phyloP scores from a whole-genome alignment of 2,888 invertebrate genomes.

The Thysanoteuthis rhombus region DNA sequence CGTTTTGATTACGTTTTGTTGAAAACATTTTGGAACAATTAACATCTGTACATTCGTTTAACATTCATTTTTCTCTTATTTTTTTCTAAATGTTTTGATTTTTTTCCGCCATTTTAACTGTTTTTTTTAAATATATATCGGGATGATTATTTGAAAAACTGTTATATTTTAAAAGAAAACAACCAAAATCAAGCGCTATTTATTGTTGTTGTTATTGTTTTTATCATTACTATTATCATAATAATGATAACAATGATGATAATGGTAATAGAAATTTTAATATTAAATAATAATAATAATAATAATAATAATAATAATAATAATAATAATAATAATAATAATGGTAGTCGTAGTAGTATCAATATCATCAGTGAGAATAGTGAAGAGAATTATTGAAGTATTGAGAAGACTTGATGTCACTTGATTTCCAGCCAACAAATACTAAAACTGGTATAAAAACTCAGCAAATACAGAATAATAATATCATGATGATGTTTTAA shows the following conservation, averaged over 20 bases:
- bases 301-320: not conserved
- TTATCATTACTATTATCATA: too few relatives aligned
- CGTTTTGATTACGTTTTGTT: not conserved
- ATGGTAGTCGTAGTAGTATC: not conserved
- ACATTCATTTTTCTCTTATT: too few relatives aligned
- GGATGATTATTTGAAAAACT: not conserved
- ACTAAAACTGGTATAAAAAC: not conserved
- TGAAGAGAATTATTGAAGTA: not conserved
- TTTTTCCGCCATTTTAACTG: not conserved
- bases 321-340: not conserved
- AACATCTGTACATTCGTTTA: not conserved
- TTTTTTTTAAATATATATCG: not conserved
- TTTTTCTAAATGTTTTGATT: not conserved
- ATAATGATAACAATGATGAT: too few relatives aligned
- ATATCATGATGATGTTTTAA: not conserved
- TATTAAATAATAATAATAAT: not conserved
- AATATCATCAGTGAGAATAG: not conserved
- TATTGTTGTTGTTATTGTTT: too few relatives aligned
- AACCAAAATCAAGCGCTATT: not conserved
- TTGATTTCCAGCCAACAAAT: not conserved
- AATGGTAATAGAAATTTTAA: too few relatives aligned
- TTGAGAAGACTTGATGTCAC: not conserved
- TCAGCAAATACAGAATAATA: not conserved
- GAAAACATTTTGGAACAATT: not conserved
- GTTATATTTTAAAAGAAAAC: not conserved